These are phyloP conservation scores for Uloborus diversus DNA, from an alignment of 1,140 invertebrate species.

Conservation along the genomic window DNA sequence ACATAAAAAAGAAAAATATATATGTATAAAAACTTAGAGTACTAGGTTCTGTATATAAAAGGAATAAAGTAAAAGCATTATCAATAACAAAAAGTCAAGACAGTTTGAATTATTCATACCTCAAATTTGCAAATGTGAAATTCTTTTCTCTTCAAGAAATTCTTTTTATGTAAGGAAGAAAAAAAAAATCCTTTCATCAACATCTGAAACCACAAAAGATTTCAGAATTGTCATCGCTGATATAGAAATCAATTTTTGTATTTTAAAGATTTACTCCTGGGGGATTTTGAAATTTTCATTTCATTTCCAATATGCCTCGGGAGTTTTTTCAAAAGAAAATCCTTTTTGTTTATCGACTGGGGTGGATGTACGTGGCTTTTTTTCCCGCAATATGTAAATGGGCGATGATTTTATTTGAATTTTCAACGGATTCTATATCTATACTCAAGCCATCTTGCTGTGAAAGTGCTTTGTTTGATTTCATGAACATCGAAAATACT, in stretches of 20 bases:
- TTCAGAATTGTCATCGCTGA: slow-evolving; percentile 25
- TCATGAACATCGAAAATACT: slow-evolving; percentile 10
- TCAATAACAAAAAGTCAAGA: too few species aligned
- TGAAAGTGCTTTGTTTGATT: slow-evolving; percentile 37
- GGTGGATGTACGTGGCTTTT: neutral
- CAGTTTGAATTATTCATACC: slow-evolving; percentile 40
- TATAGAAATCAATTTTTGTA: slow-evolving; percentile 46
- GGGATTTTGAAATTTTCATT: slow-evolving; percentile 15
- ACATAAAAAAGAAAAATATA: too few species aligned
- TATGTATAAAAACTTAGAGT: too few species aligned
- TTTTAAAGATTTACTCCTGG: neutral
- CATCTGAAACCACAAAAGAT: slow-evolving; percentile 24
- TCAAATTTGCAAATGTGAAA: slow-evolving; percentile 18
- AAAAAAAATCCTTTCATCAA: slow-evolving; percentile 43
- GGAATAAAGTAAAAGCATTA: too few species aligned
- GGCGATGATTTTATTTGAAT: slow-evolving; percentile 30
- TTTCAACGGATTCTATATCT: slow-evolving; percentile 37
- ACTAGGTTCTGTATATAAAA: too few species aligned
- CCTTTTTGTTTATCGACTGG: slow-evolving; percentile 21
- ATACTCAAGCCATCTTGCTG: slow-evolving; percentile 13
- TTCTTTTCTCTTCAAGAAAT: neutral
- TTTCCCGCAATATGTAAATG: slow-evolving; percentile 38
- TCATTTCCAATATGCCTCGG: slow-evolving; percentile 37
- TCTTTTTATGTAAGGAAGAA: too few species aligned
- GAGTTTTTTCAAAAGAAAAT: slow-evolving; percentile 14